Evolutionary conservation across 2,113 vertebrate species (phyloP), one percentile per base, ranked within the genome.

Genomic region (Anolis sagrei): DNA sequence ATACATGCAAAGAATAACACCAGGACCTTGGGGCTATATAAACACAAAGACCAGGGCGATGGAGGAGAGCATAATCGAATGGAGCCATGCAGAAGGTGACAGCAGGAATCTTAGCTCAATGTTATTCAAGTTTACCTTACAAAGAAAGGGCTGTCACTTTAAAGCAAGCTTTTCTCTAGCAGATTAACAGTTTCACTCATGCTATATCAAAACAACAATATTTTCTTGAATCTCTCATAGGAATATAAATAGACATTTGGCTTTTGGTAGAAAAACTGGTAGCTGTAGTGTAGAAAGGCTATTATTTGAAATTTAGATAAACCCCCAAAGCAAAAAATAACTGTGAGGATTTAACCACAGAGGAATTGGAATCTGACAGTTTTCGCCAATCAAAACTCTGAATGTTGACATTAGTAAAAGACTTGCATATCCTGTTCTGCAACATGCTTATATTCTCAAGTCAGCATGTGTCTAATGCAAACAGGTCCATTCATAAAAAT

Each of bases 311-410:
- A 51, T 76, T 92, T 93, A 95, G 90, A 94, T 86, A 90, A 85
- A 81, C 14, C 19, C 23, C 0, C 27, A 92, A 93, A 93, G 39
- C 89, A 91, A 91, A n/a, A 94, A 2, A 13, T 89, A 93, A 87
- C 89, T 88, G 77, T 78, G n/a, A 4, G 84, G 89, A 93, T 94
- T 87, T 92, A 92, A 91, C 87, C 87, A 79, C 32, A 64, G 82
- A 70, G 89, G 82, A 88, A 84, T 0, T 87, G 86, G 82, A 92
- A 95, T 93, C 87, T 91, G 90, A 86, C 83, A 94, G 89, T 89
- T 68, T 68, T 86, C 90, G 95, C 91, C 92, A 94, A 93, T 84
- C 82, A 93, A 96, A 96, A 95, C 91, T 92, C 85, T 85, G 90
- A 87, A 87, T 92, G 89, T 94, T 95, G 95, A 89, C 83, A 88